These are phyloP conservation scores for Pelodiscus sinensis DNA, from an alignment of 2,113 vertebrate genomes.

Conservation along the genomic window DNA sequence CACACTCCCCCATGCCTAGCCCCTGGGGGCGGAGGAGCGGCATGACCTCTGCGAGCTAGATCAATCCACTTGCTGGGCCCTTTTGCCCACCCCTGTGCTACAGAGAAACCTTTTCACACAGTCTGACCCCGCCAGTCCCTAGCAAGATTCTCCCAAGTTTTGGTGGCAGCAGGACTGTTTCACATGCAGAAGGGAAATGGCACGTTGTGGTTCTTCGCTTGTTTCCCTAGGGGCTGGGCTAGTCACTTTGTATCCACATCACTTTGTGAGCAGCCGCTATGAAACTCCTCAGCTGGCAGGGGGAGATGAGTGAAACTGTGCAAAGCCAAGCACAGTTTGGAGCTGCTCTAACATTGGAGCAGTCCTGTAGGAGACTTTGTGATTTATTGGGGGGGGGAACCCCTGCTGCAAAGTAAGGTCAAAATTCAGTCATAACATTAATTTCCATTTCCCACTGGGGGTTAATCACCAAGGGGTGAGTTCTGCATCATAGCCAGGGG, in stretches of 20 bases:
- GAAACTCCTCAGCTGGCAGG: neutral
- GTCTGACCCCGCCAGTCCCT: rapidly evolving
- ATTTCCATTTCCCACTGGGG: neutral
- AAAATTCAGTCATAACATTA: neutral
- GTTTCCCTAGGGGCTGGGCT: rapidly evolving
- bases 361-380: neutral
- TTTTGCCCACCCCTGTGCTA: neutral
- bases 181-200: neutral
- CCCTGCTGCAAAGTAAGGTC: neutral
- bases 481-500: neutral
- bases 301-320: neutral
- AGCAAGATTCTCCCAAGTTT: neutral
- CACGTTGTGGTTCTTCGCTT: neutral
- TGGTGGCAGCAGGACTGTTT: neutral
- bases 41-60: no score
- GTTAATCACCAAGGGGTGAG: neutral
- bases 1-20: no score
- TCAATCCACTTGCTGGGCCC: no score
- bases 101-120: neutral
- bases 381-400: neutral
- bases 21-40: no score
- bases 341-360: neutral
- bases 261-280: neutral
- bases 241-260: rapidly evolving
- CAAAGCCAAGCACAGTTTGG: neutral